Conservation (phyloP, 1,140 invertebrate genomes). For the Cheumatopsyche charites region DNA sequence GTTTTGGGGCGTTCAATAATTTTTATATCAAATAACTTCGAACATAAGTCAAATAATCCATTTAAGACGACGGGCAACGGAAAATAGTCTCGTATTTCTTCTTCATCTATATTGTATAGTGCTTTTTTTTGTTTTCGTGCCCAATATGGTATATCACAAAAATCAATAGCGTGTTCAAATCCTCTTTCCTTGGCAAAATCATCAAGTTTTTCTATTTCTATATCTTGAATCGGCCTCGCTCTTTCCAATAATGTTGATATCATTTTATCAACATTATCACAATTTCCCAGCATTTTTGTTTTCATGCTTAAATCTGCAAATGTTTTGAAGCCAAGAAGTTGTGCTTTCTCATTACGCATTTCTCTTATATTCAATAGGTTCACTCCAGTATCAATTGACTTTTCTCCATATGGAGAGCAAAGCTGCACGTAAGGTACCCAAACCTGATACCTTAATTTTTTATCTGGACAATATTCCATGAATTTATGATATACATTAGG, state of each 20-base stretch:
- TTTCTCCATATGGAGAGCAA: conserved; percentile 70
- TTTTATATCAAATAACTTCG: conserved; percentile 81
- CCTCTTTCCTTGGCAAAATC: conserved; percentile 78
- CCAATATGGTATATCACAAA: conserved; percentile 91
- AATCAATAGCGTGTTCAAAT: conserved; percentile 71
- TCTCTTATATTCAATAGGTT: conserved; percentile 78
- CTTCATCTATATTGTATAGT: conserved; percentile 72
- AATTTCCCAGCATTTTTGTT: conserved; percentile 89
- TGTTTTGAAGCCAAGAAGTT: conserved; percentile 77
- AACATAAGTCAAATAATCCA: conserved; percentile 76
- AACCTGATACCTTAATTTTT: conserved; percentile 76
- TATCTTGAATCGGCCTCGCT: conserved; percentile 74
- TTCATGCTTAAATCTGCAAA: conserved; percentile 89
- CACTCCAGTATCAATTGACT: conserved; percentile 72
- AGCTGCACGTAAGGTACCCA: conserved; percentile 78
- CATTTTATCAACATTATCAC: conserved; percentile 78
- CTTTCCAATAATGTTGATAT: conserved; percentile 72
- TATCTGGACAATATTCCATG: conserved; percentile 82
- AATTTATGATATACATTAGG: conserved; percentile 74
- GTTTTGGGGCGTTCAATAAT: conserved; percentile 73
- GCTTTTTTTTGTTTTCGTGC: conserved; percentile 70
- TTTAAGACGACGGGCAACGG: conserved; percentile 78
- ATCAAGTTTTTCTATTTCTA: conserved; percentile 75
- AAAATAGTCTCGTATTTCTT: conserved; percentile 80
- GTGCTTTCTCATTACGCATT: conserved; percentile 72